These are phyloP conservation scores for Drosophila pseudoananassae DNA, from an alignment of 1,140 invertebrate species.

Conservation along the genomic window DNA sequence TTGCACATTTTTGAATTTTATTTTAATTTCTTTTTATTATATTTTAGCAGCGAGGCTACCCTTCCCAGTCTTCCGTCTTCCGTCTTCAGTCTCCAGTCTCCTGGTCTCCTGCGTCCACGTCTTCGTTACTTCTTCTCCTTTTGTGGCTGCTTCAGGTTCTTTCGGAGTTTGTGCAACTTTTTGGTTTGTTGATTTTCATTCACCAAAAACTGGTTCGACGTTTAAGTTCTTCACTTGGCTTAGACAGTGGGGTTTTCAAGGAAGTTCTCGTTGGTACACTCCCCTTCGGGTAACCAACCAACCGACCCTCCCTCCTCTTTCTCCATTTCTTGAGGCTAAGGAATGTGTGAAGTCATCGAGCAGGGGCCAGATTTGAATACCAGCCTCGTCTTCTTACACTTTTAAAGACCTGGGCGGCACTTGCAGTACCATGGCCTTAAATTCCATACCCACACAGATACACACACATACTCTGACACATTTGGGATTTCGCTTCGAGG, in stretches of 20 bases:
- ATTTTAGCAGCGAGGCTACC: slow-evolving; percentile 60
- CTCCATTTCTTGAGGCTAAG: slow-evolving; percentile 37
- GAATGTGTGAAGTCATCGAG: slow-evolving; percentile 81
- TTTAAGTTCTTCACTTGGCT: slow-evolving; percentile 69
- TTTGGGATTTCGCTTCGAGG: slow-evolving; percentile 36
- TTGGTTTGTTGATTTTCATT: slow-evolving; percentile 79
- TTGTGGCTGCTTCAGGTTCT: slow-evolving; percentile 34
- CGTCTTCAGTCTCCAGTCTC: neutral
- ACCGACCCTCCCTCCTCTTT: neutral
- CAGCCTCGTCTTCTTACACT: slow-evolving; percentile 64
- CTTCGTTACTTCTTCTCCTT: neutral
- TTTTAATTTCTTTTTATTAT: slow-evolving; percentile 83
- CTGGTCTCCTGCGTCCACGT: neutral
- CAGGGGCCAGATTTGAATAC: slow-evolving; percentile 63
- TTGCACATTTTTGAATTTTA: slow-evolving; percentile 83
- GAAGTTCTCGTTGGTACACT: slow-evolving; percentile 41
- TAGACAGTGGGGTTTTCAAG: slow-evolving; percentile 49
- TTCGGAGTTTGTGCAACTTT: slow-evolving; percentile 65
- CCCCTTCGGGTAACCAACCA: neutral
- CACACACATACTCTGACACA: slow-evolving; percentile 9
- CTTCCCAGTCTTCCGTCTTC: neutral
- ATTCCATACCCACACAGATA: slow-evolving; percentile 45
- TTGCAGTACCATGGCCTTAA: slow-evolving; percentile 60
- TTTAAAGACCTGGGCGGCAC: slow-evolving; percentile 78
- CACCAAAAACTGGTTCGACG: slow-evolving; percentile 80